phyloP scores from a whole-genome alignment of 2,888 invertebrate genomes.

The Gandaritis pyraliata region DNA sequence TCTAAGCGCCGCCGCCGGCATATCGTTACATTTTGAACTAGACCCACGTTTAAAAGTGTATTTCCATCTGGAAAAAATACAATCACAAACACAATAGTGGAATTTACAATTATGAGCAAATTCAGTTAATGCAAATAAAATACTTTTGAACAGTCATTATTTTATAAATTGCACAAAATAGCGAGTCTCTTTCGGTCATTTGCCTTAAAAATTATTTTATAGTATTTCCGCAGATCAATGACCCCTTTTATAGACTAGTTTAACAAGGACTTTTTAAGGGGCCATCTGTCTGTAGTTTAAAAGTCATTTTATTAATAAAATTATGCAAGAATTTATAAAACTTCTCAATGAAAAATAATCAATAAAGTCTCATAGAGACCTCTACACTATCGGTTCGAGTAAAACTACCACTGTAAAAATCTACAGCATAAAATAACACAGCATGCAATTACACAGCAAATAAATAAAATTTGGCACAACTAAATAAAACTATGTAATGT shows the following conservation, averaged over 20 bases:
- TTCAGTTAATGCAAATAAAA: slow-evolving; percentile 8
- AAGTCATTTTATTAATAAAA: too few relatives aligned
- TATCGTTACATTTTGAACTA: too few relatives aligned
- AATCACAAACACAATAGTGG: background rate
- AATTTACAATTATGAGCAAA: slow-evolving; percentile 4
- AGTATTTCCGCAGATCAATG: background rate
- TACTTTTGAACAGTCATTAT: slow-evolving; percentile 8
- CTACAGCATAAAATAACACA: background rate
- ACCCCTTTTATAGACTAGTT: background rate
- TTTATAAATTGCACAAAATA: slow-evolving; percentile 6
- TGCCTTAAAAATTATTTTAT: background rate
- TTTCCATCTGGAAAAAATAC: background rate
- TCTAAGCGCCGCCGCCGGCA: too few relatives aligned
- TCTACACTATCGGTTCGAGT: background rate
- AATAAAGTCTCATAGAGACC: too few relatives aligned
- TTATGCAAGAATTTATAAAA: too few relatives aligned
- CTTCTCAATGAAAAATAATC: too few relatives aligned
- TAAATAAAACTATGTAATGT: background rate
- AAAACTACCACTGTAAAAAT: background rate
- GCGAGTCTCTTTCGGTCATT: background rate
- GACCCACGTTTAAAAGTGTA: background rate
- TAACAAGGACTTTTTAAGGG: too few relatives aligned
- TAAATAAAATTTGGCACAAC: slow-evolving; percentile 5
- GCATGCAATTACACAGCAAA: slow-evolving; percentile 8
- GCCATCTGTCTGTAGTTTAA: too few relatives aligned